These are phyloP conservation scores for Natrix natrix DNA, from an alignment of 2,797 vertebrate species.

Conservation along the genomic window DNA sequence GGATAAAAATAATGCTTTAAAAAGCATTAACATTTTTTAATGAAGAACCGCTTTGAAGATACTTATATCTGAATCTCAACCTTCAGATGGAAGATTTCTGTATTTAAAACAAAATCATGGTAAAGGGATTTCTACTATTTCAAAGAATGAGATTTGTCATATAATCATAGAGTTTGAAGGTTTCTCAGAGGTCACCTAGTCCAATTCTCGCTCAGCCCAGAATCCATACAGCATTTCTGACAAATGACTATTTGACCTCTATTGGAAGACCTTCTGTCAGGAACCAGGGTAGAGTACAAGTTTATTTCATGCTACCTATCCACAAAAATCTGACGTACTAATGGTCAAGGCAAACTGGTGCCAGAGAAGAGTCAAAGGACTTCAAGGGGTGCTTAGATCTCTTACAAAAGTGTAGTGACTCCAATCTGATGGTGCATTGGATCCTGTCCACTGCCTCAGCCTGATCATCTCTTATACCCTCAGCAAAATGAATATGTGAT, in stretches of 20 bases:
- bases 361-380: no score
- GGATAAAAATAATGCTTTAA: slow-evolving; percentile 7
- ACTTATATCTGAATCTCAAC: background rate
- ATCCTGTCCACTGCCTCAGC: no score
- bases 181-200: background rate
- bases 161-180: background rate
- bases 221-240: background rate
- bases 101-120: background rate
- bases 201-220: background rate
- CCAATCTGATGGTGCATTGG: no score
- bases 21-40: background rate
- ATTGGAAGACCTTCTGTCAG: background rate
- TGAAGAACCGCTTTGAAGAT: background rate
- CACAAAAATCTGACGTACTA: no score
- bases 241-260: background rate
- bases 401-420: no score
- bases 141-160: background rate
- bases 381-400: no score
- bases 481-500: background rate
- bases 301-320: no score
- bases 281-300: no score
- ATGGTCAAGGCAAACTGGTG: no score
- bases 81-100: background rate
- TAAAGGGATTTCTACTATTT: background rate
- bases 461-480: no score